Evolutionary conservation across 2,888 invertebrate genomes (phyloP).

Genomic region (Furcula furcula): DNA sequence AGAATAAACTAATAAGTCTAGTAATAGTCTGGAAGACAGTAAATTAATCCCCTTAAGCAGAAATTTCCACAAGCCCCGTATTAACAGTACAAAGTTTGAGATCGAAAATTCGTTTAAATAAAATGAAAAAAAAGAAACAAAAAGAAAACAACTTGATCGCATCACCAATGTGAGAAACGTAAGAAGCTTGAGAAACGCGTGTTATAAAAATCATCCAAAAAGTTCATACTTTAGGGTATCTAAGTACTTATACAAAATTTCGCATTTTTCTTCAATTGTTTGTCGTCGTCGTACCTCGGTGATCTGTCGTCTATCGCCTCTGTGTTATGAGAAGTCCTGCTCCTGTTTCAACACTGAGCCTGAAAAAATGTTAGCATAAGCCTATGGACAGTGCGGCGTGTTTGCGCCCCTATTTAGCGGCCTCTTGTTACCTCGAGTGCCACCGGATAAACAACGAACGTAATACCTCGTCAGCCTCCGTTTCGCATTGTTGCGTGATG

Average conservation of each 20-base stretch:
- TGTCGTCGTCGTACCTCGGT: slow-evolving; percentile 24
- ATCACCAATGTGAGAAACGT: too few species aligned
- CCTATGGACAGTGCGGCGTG: slow-evolving; percentile 45
- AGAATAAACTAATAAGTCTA: too few species aligned
- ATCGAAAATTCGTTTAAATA: too few species aligned
- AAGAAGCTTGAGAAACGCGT: too few species aligned
- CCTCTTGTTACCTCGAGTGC: slow-evolving; percentile 64
- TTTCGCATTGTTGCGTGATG: slow-evolving; percentile 57
- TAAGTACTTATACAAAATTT: slow-evolving; percentile 6
- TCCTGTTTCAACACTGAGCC: slow-evolving; percentile 36
- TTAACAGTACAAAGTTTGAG: too few species aligned
- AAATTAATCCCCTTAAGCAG: too few species aligned
- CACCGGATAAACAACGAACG: slow-evolving; percentile 51
- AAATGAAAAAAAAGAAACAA: too few species aligned
- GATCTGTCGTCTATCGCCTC: slow-evolving; percentile 37
- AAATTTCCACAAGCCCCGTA: too few species aligned
- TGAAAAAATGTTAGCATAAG: slow-evolving; percentile 56
- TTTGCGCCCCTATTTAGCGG: slow-evolving; percentile 65
- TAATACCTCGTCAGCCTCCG: slow-evolving; percentile 55
- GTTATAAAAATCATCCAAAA: too few species aligned
- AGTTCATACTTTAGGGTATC: too few species aligned
- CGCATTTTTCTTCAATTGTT: slow-evolving; percentile 14
- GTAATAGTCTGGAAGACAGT: too few species aligned
- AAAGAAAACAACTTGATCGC: too few species aligned
- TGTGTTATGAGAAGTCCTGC: slow-evolving; percentile 46